A percentile compares a stretch with the other conserved stretches of the same genome.
phyloP scores from a whole-genome alignment of 1,140 invertebrate genomes.

The Formica selysi region DNA sequence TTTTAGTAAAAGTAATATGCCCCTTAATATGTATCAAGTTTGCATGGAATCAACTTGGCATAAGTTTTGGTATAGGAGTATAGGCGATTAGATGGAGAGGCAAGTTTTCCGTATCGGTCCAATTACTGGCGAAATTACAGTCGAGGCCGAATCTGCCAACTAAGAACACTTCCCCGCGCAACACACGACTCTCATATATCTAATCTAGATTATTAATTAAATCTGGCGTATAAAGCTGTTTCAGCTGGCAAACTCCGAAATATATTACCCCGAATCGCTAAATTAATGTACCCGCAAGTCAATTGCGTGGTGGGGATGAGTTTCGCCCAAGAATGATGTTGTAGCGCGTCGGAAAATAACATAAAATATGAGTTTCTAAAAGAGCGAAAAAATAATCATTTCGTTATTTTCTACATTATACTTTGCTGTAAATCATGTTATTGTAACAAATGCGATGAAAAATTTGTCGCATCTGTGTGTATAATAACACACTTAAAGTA shows the following conservation, averaged over 20 bases:
- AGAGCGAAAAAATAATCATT: neutral
- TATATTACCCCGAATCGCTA: constrained; percentile 77
- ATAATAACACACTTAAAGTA: neutral
- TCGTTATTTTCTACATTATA: neutral
- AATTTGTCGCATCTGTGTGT: neutral
- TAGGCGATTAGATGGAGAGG: constrained; percentile 73
- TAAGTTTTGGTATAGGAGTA: constrained; percentile 59
- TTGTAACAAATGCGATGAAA: neutral
- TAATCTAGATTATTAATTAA: constrained; percentile 83
- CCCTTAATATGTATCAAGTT: neutral
- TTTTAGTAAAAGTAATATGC: neutral
- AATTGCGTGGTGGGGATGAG: constrained; percentile 49
- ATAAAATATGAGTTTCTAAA: constrained; percentile 21
- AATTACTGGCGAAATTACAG: constrained; percentile 75
- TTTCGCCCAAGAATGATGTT: constrained; percentile 50
- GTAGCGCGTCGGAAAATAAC: constrained; percentile 46
- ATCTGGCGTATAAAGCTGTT: constrained; percentile 81
- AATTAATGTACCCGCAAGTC: constrained; percentile 77
- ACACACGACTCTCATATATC: constrained; percentile 74
- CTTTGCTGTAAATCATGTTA: neutral
- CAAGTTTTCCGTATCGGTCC: constrained; percentile 82
- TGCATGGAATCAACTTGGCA: constrained; percentile 29
- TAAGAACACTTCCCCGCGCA: constrained; percentile 75
- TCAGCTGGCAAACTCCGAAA: constrained; percentile 76
- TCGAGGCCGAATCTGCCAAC: constrained; percentile 76